These are phyloP conservation scores for Lateolabrax maculatus DNA, from an alignment of 2,797 vertebrate species.

Conservation along the genomic window DNA sequence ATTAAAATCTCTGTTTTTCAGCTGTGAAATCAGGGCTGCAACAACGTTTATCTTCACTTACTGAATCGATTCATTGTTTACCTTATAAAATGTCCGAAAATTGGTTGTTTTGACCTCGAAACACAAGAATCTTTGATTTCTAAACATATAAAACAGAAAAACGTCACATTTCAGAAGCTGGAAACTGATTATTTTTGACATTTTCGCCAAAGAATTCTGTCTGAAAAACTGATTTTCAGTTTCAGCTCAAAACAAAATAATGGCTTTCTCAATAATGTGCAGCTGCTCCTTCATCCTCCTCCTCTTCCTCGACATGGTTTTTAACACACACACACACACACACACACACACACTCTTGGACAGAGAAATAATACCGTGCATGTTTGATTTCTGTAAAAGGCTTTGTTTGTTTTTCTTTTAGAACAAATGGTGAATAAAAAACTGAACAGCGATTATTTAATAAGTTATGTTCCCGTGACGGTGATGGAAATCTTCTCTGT, in stretches of 20 bases:
- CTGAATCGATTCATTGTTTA: background rate
- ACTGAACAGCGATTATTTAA: slow-evolving; percentile 91
- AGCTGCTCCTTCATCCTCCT: slow-evolving; percentile 29
- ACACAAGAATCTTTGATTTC: background rate
- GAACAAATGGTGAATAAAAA: slow-evolving; percentile 79
- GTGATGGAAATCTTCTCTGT: slow-evolving; percentile 82
- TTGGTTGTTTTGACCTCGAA: background rate
- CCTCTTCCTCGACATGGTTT: slow-evolving; percentile 14
- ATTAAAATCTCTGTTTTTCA: no score
- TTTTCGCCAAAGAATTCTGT: no score
- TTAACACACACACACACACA: background rate
- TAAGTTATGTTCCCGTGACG: slow-evolving; percentile 89
- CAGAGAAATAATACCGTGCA: slow-evolving; percentile 85
- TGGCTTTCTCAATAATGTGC: background rate
- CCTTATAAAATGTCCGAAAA: background rate
- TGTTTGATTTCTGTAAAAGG: slow-evolving; percentile 92
- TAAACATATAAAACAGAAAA: background rate
- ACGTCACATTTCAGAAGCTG: background rate
- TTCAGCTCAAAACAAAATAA: background rate
- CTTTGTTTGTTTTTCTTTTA: slow-evolving; percentile 91
- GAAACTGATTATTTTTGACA: background rate
- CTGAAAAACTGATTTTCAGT: no score
- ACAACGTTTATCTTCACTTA: background rate
- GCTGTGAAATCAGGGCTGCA: no score
- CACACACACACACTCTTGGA: slow-evolving; percentile 65